Evolutionary conservation across 2,888 invertebrate genomes (phyloP).

Genomic region (Kryphioiulus occultus): DNA sequence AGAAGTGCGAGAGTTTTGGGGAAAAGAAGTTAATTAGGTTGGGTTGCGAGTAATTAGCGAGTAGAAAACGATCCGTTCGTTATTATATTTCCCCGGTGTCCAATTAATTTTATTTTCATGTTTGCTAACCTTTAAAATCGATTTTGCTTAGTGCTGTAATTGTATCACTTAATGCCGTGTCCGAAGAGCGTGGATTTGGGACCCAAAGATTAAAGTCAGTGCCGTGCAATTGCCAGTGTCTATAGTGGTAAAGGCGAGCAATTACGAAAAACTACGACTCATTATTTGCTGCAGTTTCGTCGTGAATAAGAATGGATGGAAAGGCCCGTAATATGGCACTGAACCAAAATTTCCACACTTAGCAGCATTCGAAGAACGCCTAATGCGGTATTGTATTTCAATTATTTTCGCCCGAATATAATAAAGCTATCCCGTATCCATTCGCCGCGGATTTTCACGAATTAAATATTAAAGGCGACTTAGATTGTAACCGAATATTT

Average conservation of each 20-base stretch:
- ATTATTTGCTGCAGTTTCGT: background rate
- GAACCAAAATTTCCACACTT: background rate
- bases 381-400: background rate
- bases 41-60: slow-evolving; percentile 39
- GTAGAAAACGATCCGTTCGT: slow-evolving; percentile 33
- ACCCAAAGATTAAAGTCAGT: background rate
- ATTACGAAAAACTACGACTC: background rate
- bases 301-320: background rate
- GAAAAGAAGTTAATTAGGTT: slow-evolving; percentile 41
- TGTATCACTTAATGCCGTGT: background rate
- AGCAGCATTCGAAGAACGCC: background rate
- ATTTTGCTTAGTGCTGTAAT: background rate
- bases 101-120: slow-evolving; percentile 39
- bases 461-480: background rate
- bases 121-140: background rate
- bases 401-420: background rate
- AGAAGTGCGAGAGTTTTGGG: background rate
- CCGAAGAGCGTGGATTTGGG: background rate
- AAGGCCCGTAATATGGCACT: background rate
- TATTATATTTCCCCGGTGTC: slow-evolving; percentile 9
- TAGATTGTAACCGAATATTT: background rate
- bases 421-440: background rate
- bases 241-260: too few relatives aligned
- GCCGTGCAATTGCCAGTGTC: too few relatives aligned
- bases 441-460: background rate